Evolutionary conservation across 2,113 vertebrate species (phyloP), one percentile per base, ranked within the genome.

Genomic region (Corydoras maculifer): DNA sequence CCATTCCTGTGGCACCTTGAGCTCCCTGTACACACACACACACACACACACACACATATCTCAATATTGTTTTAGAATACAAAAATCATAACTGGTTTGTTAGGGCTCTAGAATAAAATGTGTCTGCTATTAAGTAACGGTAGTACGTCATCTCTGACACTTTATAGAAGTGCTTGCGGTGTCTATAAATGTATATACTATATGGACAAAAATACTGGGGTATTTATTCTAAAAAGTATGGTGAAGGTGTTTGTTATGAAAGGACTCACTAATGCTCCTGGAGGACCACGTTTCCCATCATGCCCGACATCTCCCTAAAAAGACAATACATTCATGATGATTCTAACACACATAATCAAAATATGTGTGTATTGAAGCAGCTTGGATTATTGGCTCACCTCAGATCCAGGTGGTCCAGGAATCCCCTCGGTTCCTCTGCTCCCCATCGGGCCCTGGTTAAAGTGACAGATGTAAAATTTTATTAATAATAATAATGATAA

Each of bases 271-370:
- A 8, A 3, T 9, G 76, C 73, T 43, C 92, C 92, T 0, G 79
- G 60, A 69, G 84, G 85, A 66, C 91, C 91, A 0, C 63, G 80
- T 48, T 74, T 29, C 59, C 90, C 92, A 59, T 72, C 77, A 51
- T 82, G 68, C 8, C 91, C 92, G 65, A 50, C 35, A 73, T 90
- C 85, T 48, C 92, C 92, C 92, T 92, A 55, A 70, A 65, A 25
- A 62, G 14, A 69, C 29, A 70, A 51, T 2, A 30, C 9, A 8
- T 31, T 54, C 0, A 13, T 62, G 35, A 9, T 62, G 5, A 62
- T 59, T 11, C 66, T 55, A 0, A 57, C 51, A 5, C 51, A 53
- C 51, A 53, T 4, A 53, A 53, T 53, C 7, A 25, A 7, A 63
- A 50, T 61, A 11, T 62, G n/a, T 31, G 50, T 5, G 2, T 13